Conservation (phyloP, 2,888 invertebrate genomes). For the Oscheius sp. region DNA sequence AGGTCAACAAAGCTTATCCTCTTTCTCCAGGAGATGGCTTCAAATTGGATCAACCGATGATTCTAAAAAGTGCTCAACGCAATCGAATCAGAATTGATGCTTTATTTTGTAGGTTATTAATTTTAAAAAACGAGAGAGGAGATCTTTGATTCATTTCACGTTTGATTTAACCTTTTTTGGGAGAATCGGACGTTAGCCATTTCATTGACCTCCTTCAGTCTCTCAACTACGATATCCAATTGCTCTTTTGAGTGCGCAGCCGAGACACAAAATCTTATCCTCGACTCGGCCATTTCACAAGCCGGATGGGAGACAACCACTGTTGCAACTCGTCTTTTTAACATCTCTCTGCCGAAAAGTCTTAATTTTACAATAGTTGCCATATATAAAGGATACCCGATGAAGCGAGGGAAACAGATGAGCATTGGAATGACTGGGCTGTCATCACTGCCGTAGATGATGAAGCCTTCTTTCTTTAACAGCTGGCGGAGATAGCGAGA, state of each 20-base stretch:
- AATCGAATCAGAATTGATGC: too few species aligned
- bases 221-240: slow-evolving; percentile 78
- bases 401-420: slow-evolving; percentile 92
- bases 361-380: slow-evolving; percentile 73
- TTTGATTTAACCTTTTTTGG: too few species aligned
- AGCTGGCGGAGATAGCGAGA: slow-evolving; percentile 73
- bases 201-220: too few species aligned
- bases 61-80: too few species aligned
- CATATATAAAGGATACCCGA: slow-evolving; percentile 76
- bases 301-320: slow-evolving; percentile 99
- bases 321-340: slow-evolving; percentile 81
- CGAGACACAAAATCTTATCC: slow-evolving; percentile 89
- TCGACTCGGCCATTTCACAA: slow-evolving; percentile 88
- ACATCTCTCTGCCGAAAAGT: slow-evolving; percentile 85
- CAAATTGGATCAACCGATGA: too few species aligned
- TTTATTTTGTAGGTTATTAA: too few species aligned
- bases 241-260: slow-evolving; percentile 92
- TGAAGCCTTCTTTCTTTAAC: slow-evolving; percentile 87
- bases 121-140: too few species aligned
- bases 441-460: slow-evolving; percentile 89
- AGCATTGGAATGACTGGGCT: slow-evolving; percentile 96
- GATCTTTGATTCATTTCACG: too few species aligned
- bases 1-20: too few species aligned
- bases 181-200: too few species aligned
- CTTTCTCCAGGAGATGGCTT: too few species aligned